Base-by-base conservation (phyloP, 2,113 vertebrate genomes). In the Corythornis madagascariensis region DNA sequence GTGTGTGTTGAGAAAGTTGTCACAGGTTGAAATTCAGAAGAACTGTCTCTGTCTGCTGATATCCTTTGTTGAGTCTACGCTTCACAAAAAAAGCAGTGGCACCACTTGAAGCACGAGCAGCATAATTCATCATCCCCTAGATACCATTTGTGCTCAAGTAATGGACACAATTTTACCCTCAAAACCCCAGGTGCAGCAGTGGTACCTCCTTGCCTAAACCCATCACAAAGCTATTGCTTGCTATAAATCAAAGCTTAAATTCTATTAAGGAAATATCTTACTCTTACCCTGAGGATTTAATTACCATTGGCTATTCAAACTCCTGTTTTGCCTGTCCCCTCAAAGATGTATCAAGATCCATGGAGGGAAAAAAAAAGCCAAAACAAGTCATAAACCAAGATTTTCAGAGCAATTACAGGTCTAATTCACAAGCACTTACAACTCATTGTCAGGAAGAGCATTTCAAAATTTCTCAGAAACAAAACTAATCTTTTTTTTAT, bases 61-160 rank as follows among this genome's bases (percentile, higher is more conserved):
- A 86, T 12, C 50, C 31, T 91, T 92, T 96, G 95, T 95, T 96
- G 96, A 94, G 95, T 91, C 91, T 95, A 93, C 60, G 11, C 89
- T 93, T 79, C 74, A 87, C 81, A 87, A 94, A 96, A 89, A 85
- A 80, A 70, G 74, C 86, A 79, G 83, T 95, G 89, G 93, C 93
- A 96, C 86, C 83, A 90, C 87, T 84, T 66, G 47, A 73, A 90
- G 86, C 74, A 84, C 0, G 7, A 94, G 87, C 63, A 95, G 74
- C 40, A 40, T 12, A 59, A 93, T 89, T 69, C 71, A 83, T 87
- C 91, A 79, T n/a, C 52, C 56, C 60, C 56, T 48, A 69, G 20
- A 83, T 81, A 60, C 70, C 13, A 0, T 45, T 56, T 31, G 56
- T 26, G 43, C 72, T 57, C 2, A 5, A 94, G 47, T 11, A 70